Evolutionary conservation across 2,113 vertebrate genomes (phyloP), one percentile per base, ranked within the genome.

Genomic region (Epinephelus lanceolatus): DNA sequence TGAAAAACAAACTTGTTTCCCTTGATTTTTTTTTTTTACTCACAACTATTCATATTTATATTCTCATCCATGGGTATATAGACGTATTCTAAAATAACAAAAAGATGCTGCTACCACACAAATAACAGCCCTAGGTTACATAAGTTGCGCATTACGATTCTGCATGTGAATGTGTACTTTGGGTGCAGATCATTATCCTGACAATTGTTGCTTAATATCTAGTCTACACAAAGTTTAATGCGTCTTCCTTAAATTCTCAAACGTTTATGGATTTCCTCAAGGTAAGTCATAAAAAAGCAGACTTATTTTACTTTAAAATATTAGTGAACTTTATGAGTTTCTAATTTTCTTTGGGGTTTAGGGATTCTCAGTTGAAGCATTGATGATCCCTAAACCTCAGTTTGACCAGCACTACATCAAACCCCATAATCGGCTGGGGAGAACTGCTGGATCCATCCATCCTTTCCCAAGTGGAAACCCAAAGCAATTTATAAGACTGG

Each of bases 401-500:
- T 42, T 25, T 45, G 6, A 47, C n/a, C 27, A 25, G 4, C 60
- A 59, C 40, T 51, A 70, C 10, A 49, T 66, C 51, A 78, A 14
- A 53, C 12, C 9, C 45, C 1, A 19, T 14, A 25, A 40, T 52
- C 42, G 59, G 51, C 59, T 5, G 10, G 67, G 52, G 15, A 42
- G 21, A 51, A 25, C 23, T 27, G 69, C 23, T 74, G 37, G 27
- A 62, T 47, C 33, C 30, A 56, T 67, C 53, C 15, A 45, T 12
- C 21, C 8, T 55, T 72, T 49, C 82, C 63, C 70, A 47, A 49
- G 33, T 47, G 55, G 33, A 61, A 53, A 51, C 59, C 23, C 52
- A 27, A 45, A 67, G 23, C 45, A 59, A 60, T 76, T 71, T 51
- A 37, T 71, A 47, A 25, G 15, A 49, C 42, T 21, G 13, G 6